Percentiles rank a stretch among this genome's conserved stretches.
phyloP scores from a whole-genome alignment of 2,888 invertebrate genomes.

The Ormyrus labotus region DNA sequence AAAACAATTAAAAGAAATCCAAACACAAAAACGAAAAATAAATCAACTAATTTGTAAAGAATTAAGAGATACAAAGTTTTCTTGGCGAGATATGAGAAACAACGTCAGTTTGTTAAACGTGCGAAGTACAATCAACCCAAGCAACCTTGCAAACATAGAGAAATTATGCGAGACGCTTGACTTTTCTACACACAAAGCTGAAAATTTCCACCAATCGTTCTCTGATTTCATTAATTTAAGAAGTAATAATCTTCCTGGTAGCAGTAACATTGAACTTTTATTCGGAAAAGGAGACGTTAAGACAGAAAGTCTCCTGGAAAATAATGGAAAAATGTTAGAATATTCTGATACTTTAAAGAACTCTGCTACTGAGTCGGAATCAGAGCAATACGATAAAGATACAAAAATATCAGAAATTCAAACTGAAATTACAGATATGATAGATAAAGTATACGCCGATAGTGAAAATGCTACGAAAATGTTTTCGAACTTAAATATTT shows the following conservation, averaged over 20 bases:
- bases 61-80: constrained; percentile 36
- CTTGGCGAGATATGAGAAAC: constrained; percentile 41
- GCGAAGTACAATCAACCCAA: not conserved
- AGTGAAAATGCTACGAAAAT: not conserved
- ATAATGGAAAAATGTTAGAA: not conserved
- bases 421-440: not conserved
- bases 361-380: not conserved
- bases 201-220: constrained; percentile 33
- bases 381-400: not conserved
- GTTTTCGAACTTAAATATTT: constrained; percentile 1
- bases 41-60: constrained; percentile 51
- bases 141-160: not conserved
- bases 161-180: constrained; percentile 39
- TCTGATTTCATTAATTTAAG: not conserved
- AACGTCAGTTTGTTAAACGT: constrained; percentile 18
- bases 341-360: not conserved
- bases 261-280: not conserved
- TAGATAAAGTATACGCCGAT: not conserved
- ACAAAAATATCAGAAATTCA: not conserved
- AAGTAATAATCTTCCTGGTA: not conserved
- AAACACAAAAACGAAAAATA: constrained; percentile 44
- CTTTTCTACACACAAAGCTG: constrained; percentile 33
- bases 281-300: constrained; percentile 26
- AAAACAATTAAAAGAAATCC: constrained; percentile 48
- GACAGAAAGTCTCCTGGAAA: not conserved